Conservation (phyloP, 1,140 invertebrate genomes). For the Trichomalopsis sarcophagae region DNA sequence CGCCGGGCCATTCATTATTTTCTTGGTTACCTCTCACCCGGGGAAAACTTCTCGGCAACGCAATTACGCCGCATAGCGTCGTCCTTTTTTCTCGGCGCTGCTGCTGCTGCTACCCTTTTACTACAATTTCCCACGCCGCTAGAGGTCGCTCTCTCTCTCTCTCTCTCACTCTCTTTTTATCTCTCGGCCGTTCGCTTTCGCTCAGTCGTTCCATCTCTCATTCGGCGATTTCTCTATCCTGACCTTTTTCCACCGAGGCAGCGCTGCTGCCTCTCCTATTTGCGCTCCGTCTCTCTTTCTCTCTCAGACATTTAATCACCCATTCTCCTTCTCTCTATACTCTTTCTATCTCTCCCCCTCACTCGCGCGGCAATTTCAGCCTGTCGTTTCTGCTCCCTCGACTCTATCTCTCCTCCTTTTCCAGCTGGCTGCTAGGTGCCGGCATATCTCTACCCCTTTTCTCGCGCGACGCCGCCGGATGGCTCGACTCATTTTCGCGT, state of each 20-base stretch:
- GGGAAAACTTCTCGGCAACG: conserved; percentile 74
- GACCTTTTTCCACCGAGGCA: conserved; percentile 6
- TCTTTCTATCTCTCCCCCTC: not conserved
- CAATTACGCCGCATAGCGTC: conserved; percentile 69
- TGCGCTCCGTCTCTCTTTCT: conserved; percentile 29
- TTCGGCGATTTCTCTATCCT: conserved; percentile 12
- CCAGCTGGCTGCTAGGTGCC: conserved; percentile 37
- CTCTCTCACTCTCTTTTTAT: conserved; percentile 3
- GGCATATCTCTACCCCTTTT: conserved; percentile 28
- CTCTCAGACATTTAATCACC: conserved; percentile 49
- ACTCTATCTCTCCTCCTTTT: conserved; percentile 39
- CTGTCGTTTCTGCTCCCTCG: conserved; percentile 17
- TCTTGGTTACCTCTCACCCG: conserved; percentile 73
- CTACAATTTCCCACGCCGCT: conserved; percentile 58
- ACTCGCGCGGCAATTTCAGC: conserved; percentile 38
- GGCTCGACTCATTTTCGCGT: conserved; percentile 70
- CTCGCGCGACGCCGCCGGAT: conserved; percentile 54
- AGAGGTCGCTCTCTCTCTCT: conserved; percentile 21
- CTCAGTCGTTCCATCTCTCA: conserved; percentile 6
- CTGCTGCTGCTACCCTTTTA: conserved; percentile 56
- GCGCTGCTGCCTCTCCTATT: not conserved
- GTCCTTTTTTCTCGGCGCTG: conserved; percentile 24
- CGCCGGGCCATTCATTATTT: conserved; percentile 70
- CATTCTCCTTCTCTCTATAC: conserved; percentile 33
- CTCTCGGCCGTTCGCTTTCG: conserved; percentile 23